Evolutionary conservation across 1,140 invertebrate species (phyloP).

Genomic region (Megalopta genalis): DNA sequence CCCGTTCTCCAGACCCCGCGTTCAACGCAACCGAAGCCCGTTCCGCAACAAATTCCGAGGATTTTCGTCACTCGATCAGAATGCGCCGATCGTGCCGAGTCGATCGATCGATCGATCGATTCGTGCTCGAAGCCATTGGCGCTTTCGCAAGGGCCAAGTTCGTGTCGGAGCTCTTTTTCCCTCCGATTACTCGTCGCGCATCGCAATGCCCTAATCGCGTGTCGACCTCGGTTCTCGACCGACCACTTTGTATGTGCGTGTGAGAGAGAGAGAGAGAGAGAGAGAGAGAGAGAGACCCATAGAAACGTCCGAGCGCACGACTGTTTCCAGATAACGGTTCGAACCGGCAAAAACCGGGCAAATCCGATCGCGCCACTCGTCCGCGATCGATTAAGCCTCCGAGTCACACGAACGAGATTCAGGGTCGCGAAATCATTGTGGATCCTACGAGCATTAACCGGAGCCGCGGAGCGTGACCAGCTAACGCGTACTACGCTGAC

Average conservation of each 20-base stretch:
- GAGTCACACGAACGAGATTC: slow-evolving; percentile 12
- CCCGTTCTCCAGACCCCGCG: too few relatives aligned
- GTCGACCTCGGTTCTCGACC: background rate
- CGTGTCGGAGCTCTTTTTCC: background rate
- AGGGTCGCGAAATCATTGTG: slow-evolving; percentile 1
- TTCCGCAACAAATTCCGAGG: background rate
- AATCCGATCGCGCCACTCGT: background rate
- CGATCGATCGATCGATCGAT: background rate
- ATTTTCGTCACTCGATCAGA: background rate
- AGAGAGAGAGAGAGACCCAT: too few relatives aligned
- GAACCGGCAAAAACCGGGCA: background rate
- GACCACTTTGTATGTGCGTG: too few relatives aligned
- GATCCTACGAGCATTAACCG: slow-evolving; percentile 1
- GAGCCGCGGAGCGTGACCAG: background rate
- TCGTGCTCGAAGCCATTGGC: background rate
- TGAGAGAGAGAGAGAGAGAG: too few relatives aligned
- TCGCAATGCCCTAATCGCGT: background rate
- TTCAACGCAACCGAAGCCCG: background rate
- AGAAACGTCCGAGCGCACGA: background rate
- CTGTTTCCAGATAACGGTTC: background rate
- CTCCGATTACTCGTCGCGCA: background rate
- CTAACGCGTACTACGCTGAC: slow-evolving; percentile 4
- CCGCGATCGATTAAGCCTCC: slow-evolving; percentile 24
- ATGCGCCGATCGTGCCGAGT: background rate
- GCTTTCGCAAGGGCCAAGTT: slow-evolving; percentile 20